These are phyloP conservation scores for Sceloporus tristichus DNA, from an alignment of 2,113 vertebrate genomes.

Conservation along the genomic window DNA sequence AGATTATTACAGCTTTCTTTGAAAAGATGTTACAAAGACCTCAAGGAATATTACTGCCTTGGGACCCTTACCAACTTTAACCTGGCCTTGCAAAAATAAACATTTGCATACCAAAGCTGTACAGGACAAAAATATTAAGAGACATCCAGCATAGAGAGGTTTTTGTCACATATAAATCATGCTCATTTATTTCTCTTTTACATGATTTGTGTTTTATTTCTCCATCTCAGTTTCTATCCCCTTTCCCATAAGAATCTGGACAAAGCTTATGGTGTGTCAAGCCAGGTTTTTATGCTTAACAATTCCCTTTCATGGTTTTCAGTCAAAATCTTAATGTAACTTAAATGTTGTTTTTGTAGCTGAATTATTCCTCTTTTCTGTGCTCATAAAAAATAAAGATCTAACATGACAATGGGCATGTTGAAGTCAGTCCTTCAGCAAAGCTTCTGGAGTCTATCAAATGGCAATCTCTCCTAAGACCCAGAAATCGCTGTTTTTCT, in stretches of 20 bases:
- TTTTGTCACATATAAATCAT: background rate
- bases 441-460: conserved; percentile 33
- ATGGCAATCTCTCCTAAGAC: conserved; percentile 36
- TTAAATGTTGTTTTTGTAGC: conserved; percentile 2
- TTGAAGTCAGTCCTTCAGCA: conserved; percentile 37
- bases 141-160: background rate
- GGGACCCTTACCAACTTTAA: background rate
- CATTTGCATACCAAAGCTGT: background rate
- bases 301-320: conserved; percentile 41
- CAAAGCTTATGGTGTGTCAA: background rate
- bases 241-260: background rate
- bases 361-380: conserved; percentile 15
- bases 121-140: background rate
- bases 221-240: background rate
- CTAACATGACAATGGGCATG: rapidly evolving
- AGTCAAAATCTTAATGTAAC: conserved; percentile 10
- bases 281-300: conserved; percentile 32
- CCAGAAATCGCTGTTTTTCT: conserved; percentile 33
- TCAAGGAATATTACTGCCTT: background rate
- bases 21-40: background rate
- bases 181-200: background rate
- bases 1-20: background rate
- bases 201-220: conserved; percentile 18
- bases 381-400: background rate
- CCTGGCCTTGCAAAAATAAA: background rate